These are phyloP conservation scores for Phenacoccus solenopsis DNA, from an alignment of 1,140 invertebrate species.

Conservation along the genomic window DNA sequence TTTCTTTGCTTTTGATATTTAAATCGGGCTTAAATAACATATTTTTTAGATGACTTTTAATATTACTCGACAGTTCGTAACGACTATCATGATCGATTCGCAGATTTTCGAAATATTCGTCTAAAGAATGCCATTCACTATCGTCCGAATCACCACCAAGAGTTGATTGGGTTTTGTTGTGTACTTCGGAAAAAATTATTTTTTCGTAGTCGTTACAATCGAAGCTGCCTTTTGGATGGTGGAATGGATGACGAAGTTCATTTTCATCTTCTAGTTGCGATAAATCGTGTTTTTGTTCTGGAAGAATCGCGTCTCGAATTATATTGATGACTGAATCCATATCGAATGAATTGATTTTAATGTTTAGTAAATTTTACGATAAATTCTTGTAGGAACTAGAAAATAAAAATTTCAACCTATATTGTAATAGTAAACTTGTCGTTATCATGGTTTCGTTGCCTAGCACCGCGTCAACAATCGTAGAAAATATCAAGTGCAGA, in stretches of 20 bases:
- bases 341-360: no score
- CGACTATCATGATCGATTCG: no score
- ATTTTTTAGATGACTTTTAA: background rate
- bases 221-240: background rate
- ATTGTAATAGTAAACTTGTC: no score
- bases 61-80: no score
- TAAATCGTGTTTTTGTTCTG: background rate
- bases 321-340: background rate
- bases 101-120: background rate
- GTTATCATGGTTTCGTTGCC: no score
- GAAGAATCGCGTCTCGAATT: background rate
- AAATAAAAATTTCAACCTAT: no score
- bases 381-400: no score
- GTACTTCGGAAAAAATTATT: background rate
- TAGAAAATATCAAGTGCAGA: no score
- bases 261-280: background rate
- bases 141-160: background rate
- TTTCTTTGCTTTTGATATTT: background rate
- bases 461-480: no score
- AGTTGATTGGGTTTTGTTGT: background rate
- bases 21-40: background rate
- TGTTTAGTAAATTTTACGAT: no score
- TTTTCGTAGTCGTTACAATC: background rate
- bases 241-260: background rate
- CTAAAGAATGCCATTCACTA: background rate